Base-by-base conservation (phyloP, 2,888 invertebrate genomes). In the Hypomecis atomaria region DNA sequence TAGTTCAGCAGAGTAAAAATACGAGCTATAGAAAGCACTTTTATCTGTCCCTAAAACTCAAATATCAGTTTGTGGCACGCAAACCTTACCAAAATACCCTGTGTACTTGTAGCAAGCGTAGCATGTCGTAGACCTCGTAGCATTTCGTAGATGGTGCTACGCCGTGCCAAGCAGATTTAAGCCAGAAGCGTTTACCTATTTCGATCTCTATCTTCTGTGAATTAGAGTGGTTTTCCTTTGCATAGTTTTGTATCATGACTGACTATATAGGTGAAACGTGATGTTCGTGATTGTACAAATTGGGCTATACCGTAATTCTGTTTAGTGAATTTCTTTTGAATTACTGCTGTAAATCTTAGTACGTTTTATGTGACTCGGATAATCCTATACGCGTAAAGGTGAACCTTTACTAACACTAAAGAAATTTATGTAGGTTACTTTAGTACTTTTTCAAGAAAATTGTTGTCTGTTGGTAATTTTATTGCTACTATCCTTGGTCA, bases 261-360 rank as follows among this genome's bases (percentile, higher is more conserved):
- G 50, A 34, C 54, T 59, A 54, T 66, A 43, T 66, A 62, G 53
- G 59, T 56, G 44, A 59, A 61, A 63, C 66, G 64, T 61, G 66
- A 65, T 43, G 47, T 55, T 62, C 59, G 61, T 65, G 66, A 61
- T 69, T 60, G 66, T 69, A 66, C 64, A 62, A 61, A 68, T 68
- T 68, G 67, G 62, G 67, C 60, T 66, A 49, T 65, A 63, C 62
- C 60, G 65, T 70, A 71, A 68, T 65, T 63, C 45, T 63, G 69
- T 65, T 71, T 59, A 65, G 65, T 60, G 59, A 71, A 71, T 60
- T 71, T 66, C 64, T 65, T 69, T 69, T 48, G 64, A 62, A 69
- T 66, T 58, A 60, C 58, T 8, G 56, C 47, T 52, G 67, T 68
- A 66, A 67, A 71, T 56, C 58, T 66, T 61, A 55, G 65, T 54